Conservation (phyloP, 2,797 vertebrate species). For the Euthynnus affinis region DNA sequence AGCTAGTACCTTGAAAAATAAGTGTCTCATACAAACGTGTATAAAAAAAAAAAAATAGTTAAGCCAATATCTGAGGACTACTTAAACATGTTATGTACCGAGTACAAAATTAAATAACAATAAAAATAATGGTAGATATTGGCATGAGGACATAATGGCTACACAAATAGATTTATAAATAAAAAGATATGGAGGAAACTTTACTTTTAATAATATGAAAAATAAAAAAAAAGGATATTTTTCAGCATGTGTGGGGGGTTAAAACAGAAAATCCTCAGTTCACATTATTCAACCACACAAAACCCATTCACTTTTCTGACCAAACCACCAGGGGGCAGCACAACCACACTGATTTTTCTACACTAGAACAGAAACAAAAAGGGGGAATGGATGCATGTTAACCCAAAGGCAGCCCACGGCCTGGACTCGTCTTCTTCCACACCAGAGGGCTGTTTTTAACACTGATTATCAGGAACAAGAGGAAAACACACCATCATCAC, state of each 20-base stretch:
- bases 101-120: conserved; percentile 82
- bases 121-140: conserved; percentile 62
- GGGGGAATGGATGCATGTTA: background rate
- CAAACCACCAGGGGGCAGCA: conserved; percentile 70
- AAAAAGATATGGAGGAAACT: conserved; percentile 49
- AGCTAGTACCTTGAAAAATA: conserved; percentile 69
- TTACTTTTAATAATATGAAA: conserved; percentile 54
- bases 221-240: conserved; percentile 43
- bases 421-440: too few relatives aligned
- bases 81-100: conserved; percentile 71
- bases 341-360: conserved; percentile 31
- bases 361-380: conserved; percentile 1
- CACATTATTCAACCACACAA: conserved; percentile 50
- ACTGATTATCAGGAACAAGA: conserved; percentile 51
- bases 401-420: background rate
- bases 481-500: conserved; percentile 28
- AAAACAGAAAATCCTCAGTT: conserved; percentile 47
- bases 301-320: conserved; percentile 36
- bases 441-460: conserved; percentile 51
- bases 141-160: conserved; percentile 48
- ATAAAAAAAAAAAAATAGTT: conserved; percentile 69
- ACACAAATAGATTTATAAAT: conserved; percentile 74
- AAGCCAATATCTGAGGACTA: conserved; percentile 68
- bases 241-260: background rate
- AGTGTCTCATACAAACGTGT: conserved; percentile 69